A percentile compares a stretch with the other conserved stretches of the same genome.
Conservation (phyloP, 2,113 vertebrate genomes). For the Sakesphorus luctuosus region DNA sequence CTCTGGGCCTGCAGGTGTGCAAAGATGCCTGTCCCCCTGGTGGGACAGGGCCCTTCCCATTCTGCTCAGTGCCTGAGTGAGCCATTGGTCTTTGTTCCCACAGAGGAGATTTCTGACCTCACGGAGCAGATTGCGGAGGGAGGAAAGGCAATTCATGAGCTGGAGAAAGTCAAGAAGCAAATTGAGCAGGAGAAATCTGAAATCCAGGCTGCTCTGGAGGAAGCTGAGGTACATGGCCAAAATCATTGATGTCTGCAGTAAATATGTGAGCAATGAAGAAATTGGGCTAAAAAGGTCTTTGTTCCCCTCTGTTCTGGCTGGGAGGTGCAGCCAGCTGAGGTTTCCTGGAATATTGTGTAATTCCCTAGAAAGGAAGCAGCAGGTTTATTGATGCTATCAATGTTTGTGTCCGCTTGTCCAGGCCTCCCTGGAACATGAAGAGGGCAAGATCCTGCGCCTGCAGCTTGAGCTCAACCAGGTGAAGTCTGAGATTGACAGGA, state of each 20-base stretch:
- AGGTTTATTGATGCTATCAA: fast-evolving
- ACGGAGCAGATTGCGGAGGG: constrained; percentile 83
- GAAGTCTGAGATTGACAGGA: not conserved
- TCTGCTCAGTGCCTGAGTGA: not conserved
- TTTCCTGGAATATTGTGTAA: not conserved
- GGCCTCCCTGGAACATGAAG: constrained; percentile 59
- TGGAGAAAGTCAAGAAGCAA: constrained; percentile 77
- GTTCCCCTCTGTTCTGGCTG: fast-evolving
- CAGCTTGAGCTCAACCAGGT: not conserved
- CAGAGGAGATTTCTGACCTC: constrained; percentile 88
- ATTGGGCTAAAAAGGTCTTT: fast-evolving
- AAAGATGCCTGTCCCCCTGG: not conserved
- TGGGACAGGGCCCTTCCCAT: not conserved
- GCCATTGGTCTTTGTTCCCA: not conserved
- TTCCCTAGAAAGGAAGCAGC: not conserved
- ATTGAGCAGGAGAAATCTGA: constrained; percentile 83
- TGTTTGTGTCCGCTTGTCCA: not conserved
- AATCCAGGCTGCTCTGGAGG: constrained; percentile 84
- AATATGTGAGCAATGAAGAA: not conserved
- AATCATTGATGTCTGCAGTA: not conserved
- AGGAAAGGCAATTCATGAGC: constrained; percentile 87
- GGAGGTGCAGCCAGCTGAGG: not conserved
- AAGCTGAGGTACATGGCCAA: constrained; percentile 78
- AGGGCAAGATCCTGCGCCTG: not conserved
- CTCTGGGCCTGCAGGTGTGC: not conserved